Evolutionary conservation across 2,113 vertebrate genomes (phyloP).

Genomic region (Cinclus cinclus): DNA sequence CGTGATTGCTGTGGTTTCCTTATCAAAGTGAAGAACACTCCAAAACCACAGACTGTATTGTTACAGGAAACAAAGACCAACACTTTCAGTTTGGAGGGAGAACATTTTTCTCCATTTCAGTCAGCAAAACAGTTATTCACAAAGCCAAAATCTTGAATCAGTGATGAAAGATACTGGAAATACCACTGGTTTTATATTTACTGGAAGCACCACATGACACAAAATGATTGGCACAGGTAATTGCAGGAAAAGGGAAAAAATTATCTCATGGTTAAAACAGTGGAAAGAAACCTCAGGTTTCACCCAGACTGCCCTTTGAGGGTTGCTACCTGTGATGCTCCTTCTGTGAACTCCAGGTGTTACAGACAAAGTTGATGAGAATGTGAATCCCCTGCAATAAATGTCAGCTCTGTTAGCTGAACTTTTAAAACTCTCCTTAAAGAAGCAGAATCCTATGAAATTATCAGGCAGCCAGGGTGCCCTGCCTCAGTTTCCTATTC

Average conservation of each 20-base stretch:
- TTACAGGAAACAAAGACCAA: neutral
- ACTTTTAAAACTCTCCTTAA: neutral
- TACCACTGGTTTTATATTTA: neutral
- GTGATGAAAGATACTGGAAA: neutral
- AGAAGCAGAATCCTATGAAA: neutral
- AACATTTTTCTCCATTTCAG: neutral
- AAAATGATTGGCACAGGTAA: neutral
- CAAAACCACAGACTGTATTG: neutral
- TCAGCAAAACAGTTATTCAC: neutral
- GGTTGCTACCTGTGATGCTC: neutral
- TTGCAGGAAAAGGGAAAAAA: neutral
- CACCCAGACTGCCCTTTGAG: neutral
- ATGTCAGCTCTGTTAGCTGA: neutral
- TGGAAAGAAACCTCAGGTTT: neutral
- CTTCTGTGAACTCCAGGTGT: neutral
- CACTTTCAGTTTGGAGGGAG: neutral
- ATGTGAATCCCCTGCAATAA: neutral
- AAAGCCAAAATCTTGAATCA: neutral
- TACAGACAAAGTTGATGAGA: neutral
- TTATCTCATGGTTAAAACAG: accelerated
- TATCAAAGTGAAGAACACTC: neutral
- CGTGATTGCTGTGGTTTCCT: neutral
- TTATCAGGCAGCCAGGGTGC: neutral
- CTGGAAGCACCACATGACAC: neutral
- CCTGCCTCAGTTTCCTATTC: neutral